A percentile compares a stretch with the other conserved stretches of the same genome.
These are phyloP conservation scores for Aphaenogaster ashmeadi DNA, from an alignment of 1,140 invertebrate genomes.

Conservation along the genomic window DNA sequence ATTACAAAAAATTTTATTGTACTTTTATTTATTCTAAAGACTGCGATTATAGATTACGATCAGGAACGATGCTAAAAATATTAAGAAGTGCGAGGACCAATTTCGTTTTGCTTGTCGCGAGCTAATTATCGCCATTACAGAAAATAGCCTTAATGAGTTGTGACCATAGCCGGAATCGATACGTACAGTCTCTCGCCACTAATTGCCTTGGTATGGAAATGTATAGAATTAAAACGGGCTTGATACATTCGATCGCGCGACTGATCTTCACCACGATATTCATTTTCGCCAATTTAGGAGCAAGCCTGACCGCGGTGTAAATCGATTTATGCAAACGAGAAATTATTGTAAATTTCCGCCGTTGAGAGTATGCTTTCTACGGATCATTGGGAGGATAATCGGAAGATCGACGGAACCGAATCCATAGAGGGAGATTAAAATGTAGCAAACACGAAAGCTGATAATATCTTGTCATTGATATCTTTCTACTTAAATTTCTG, in stretches of 20 bases:
- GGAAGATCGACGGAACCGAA: background rate
- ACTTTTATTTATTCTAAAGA: background rate
- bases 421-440: background rate
- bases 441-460: background rate
- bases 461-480: background rate
- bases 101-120: background rate
- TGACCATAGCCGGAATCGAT: background rate
- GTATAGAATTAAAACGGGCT: slow-evolving; percentile 1
- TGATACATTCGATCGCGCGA: background rate
- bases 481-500: background rate
- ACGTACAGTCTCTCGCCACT: background rate
- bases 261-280: background rate
- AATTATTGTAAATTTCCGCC: slow-evolving; percentile 22
- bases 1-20: background rate
- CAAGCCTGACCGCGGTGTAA: background rate
- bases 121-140: slow-evolving; percentile 21
- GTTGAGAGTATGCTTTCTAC: background rate
- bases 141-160: slow-evolving; percentile 16
- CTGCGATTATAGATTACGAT: background rate
- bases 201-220: slow-evolving; percentile 37
- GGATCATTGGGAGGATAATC: background rate
- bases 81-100: background rate
- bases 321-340: slow-evolving; percentile 28
- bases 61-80: background rate
- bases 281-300: background rate